Conservation (phyloP, 2,888 invertebrate species). For the Cepaea hortensis region DNA sequence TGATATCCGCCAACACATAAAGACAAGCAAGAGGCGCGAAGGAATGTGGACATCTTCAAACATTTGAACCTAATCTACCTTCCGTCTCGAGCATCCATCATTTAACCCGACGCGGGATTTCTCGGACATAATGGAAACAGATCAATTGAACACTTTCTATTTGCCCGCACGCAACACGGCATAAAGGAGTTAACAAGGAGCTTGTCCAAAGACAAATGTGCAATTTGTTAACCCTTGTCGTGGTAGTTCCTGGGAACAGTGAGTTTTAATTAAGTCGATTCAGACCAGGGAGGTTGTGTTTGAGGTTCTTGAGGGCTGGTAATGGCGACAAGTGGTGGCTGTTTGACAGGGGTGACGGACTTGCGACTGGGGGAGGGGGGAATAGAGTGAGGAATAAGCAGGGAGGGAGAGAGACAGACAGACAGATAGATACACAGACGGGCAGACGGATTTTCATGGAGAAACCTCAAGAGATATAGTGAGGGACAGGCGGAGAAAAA, state of each 20-base stretch:
- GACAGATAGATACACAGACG: neutral
- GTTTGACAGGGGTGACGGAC: neutral
- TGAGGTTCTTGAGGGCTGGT: neutral
- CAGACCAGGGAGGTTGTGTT: neutral
- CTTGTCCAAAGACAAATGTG: neutral
- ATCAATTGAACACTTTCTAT: neutral
- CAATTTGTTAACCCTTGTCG: slow-evolving; percentile 13
- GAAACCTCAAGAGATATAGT: too few relatives aligned
- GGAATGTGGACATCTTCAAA: neutral
- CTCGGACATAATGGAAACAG: neutral
- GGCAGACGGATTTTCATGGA: too few relatives aligned
- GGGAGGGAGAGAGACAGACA: neutral
- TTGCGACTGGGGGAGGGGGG: neutral
- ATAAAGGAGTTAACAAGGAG: neutral
- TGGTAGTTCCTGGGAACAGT: neutral
- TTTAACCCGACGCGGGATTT: neutral
- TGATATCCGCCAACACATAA: neutral
- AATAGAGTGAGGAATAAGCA: neutral
- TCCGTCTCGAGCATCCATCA: neutral
- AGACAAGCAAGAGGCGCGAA: neutral
- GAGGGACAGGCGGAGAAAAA: too few relatives aligned
- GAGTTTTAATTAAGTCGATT: slow-evolving; percentile 2
- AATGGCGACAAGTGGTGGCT: neutral
- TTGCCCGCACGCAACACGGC: neutral
- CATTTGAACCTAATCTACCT: neutral